Evolutionary conservation across 1,140 invertebrate species (phyloP), one percentile per base, ranked within the genome.

Genomic region (Drusus annulatus): DNA sequence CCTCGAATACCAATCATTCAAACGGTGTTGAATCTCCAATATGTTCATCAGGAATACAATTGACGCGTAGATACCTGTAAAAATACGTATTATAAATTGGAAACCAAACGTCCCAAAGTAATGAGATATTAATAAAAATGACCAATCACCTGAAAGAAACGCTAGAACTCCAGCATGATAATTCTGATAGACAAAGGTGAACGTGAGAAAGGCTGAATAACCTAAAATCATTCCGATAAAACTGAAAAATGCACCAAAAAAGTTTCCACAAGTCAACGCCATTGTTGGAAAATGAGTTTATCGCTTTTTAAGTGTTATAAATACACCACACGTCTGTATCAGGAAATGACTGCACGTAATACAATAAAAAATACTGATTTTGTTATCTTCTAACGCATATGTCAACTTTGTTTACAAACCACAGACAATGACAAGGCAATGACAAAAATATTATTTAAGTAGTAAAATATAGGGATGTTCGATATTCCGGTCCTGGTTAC

Each of bases 221-320:
- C 80, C 80, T 54, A 79, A 56, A 36, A 81, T 62, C 7, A 81
- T 73, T 16, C 80, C 82, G 50, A 83, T 79, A 50, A 81, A 76
- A 63, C 80, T 80, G 17, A 87, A 83, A 54, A 80, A 52, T 52
- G 63, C 23, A 5, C 60, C 63, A 50, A 78, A 17, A 68, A 60
- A 78, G 31, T 78, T 78, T 19, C 76, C 31, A n/a, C 36, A 68
- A 45, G 76, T 52, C 19, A 78, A 17, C 50, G 76, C 60, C 76
- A 78, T 78, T 45, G 21, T 78, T 31, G n/a, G 17, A 36, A 28
- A 25, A 58, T 63, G 21, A 62, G 25, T 25, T 21, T 21, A 21
- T 62, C 23, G 25, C 23, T 63, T 23, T 1, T 63, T 25, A 63
- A 5, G 60, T 16, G 52, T 56, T 56, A 19, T 17, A 0, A 56